Evolutionary conservation across 2,888 invertebrate genomes (phyloP).

Genomic region (Ferrisia virgata): DNA sequence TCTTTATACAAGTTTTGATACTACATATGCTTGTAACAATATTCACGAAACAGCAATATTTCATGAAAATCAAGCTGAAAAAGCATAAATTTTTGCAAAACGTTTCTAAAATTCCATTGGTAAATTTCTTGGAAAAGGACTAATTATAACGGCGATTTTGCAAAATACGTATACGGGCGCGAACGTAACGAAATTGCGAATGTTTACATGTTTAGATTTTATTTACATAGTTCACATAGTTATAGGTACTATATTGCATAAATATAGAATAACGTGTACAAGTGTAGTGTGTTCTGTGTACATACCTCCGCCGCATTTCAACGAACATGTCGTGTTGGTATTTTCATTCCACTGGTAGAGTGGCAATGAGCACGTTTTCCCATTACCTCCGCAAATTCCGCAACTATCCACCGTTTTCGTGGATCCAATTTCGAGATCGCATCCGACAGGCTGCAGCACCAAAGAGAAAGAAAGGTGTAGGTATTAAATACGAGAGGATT

Average conservation of each 20-base stretch:
- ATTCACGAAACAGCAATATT: no score
- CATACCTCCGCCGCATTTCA: conserved; percentile 91
- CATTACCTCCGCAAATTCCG: conserved; percentile 89
- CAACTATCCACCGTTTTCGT: conserved; percentile 79
- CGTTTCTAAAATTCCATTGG: conserved; percentile 1
- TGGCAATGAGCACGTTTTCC: conserved; percentile 74
- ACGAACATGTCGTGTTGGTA: conserved; percentile 81
- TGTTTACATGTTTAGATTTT: conserved; percentile 29
- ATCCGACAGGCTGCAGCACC: conserved; percentile 75
- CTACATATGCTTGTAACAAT: no score
- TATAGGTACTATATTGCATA: no score
- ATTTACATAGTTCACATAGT: conserved; percentile 32
- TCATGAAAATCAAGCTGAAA: no score
- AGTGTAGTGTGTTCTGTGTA: conserved; percentile 47
- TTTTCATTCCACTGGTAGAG: conserved; percentile 86
- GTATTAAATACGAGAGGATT: no score
- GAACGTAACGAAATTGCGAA: conserved; percentile 20
- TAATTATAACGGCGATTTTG: neutral
- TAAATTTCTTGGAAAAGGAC: neutral
- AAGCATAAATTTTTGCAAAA: neutral
- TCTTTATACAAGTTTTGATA: no score
- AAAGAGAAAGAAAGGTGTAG: neutral
- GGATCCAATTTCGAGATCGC: conserved; percentile 78
- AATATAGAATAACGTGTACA: neutral
- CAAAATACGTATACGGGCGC: neutral